Base-by-base conservation (phyloP, 2,797 vertebrate species). In the Brotogeris chrysoptera region DNA sequence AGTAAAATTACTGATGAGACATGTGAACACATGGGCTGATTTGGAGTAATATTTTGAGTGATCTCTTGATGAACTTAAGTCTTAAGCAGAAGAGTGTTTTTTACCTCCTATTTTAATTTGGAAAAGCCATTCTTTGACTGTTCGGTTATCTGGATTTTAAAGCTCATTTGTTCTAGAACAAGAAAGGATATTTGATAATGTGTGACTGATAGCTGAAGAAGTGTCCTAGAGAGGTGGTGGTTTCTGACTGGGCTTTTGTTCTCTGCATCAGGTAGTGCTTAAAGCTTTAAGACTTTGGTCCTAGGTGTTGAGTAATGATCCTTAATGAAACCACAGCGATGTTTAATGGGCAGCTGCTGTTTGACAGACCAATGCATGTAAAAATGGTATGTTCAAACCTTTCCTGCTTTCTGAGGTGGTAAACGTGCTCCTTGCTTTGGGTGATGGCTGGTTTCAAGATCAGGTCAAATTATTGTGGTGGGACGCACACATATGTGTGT, bases 321-420 rank as follows among this genome's bases (percentile, higher is more conserved):
- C 98, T 99, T 98, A 98, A 97, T 90, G 0, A 39, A 50, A 23
- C 16, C 28, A n/a, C 93, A 99, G 99, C 99, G 4, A 99, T 99
- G 99, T 99, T 99, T 92, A 99, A 99, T 32, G 99, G 99, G 25
- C 99, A 99, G 88, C 98, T 99, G 96, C 97, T 99, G 8, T 99
- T 99, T 94, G 99, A 99, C 97, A 98, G 99, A 86, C 98, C 99
- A 23, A 99, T 99, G 99, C 99, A 99, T 0, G 99, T 99, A 38
- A 99, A 99, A 98, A 98, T 99, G 99, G 99, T 96, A 20, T 2
- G 2, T 27, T 41, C 39, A 34, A 28, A 6, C 32, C 39, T 32
- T 16, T 50, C 0, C 66, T 76, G 46, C 30, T 13, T 25, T 70
- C 53, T 25, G 19, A 17, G 6, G n/a, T 50, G 70, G 5, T 15